Base-by-base conservation (phyloP, 1,140 invertebrate species). In the Lepidurus couesii region DNA sequence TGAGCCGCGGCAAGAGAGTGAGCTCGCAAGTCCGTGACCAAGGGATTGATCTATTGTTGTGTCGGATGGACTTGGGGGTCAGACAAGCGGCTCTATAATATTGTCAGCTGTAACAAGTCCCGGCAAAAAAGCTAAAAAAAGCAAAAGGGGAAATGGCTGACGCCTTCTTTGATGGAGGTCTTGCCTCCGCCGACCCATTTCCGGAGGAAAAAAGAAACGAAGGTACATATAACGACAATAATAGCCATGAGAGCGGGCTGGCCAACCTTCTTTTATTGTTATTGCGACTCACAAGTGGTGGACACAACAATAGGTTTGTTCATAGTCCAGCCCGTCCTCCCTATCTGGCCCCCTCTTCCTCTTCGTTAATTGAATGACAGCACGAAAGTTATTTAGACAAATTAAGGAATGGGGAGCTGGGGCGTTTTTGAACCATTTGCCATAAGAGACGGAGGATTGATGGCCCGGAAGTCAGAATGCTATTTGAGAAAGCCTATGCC, bases 91-190 rank as follows among this genome's bases (percentile, higher is more conserved):
- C 34, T 34, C 53, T 65, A 65, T 65, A 65, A 65, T 65, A 21
- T 65, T 65, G 53, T 65, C 53, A 65, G 53, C 53, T 65, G 8
- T 65, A 65, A 65, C 53, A 65, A 65, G 53, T 65, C 21, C 53
- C n/a, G 53, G 3, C 53, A 65, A 65, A 13, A 65, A 13, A 65
- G 13, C 53, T 65, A n/a, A 65, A 65, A 65, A 65, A 65, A 65
- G 45, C 10, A 47, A 21, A 21, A n/a, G 53, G 53, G 13, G 53
- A 65, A 7, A 65, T 65, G 53, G 53, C 53, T 65, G 53, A 65
- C 53, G 53, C 53, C 45, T 65, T 65, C 21, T 65, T 65, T 65
- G 8, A 65, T 16, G 21, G 53, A 65, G 21, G 53, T 65, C n/a
- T 65, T 65, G 16, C 13, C 21, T 65, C 13, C 16, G 21, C 16